Conservation (phyloP, 2,113 vertebrate genomes). For the Sylvietta virens region DNA sequence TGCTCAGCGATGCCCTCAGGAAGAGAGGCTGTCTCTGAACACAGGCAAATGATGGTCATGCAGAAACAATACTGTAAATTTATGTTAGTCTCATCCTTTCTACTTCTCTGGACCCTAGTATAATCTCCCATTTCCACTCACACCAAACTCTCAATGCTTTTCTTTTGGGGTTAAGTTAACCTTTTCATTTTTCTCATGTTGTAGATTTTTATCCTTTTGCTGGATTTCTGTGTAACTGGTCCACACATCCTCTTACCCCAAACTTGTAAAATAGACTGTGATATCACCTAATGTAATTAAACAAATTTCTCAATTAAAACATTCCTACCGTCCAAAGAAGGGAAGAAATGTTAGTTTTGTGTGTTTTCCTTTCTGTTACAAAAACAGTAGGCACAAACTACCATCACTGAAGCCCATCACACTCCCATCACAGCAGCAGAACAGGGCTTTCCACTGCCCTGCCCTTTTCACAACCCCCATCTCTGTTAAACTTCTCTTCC, state of each 20-base stretch:
- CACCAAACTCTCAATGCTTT: not conserved
- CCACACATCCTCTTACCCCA: slow-evolving; percentile 60
- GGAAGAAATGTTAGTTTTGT: slow-evolving; percentile 3
- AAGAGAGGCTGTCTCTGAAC: slow-evolving; percentile 18
- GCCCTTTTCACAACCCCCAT: not conserved
- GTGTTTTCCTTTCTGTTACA: not conserved
- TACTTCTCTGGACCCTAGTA: slow-evolving; percentile 32
- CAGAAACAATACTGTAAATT: slow-evolving; percentile 43
- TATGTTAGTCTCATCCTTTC: slow-evolving; percentile 41
- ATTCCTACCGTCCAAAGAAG: slow-evolving; percentile 69
- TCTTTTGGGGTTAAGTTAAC: slow-evolving; percentile 38
- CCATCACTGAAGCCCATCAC: not conserved
- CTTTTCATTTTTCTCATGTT: slow-evolving; percentile 44
- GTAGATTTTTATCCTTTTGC: slow-evolving; percentile 64
- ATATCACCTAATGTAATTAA: slow-evolving; percentile 77
- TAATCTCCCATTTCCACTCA: not conserved
- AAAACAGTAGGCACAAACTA: not conserved
- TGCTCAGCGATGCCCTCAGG: not conserved
- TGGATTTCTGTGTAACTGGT: slow-evolving; percentile 62
- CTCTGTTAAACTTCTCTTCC: not conserved
- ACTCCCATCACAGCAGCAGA: too few species aligned
- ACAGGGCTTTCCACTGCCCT: not conserved
- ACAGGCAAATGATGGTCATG: not conserved
- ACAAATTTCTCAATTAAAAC: slow-evolving; percentile 73
- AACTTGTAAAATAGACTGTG: slow-evolving; percentile 82